Percentiles rank a stretch among this genome's conserved stretches.
phyloP scores from a whole-genome alignment of 2,888 invertebrate genomes.

The Brachyopa scutellaris region DNA sequence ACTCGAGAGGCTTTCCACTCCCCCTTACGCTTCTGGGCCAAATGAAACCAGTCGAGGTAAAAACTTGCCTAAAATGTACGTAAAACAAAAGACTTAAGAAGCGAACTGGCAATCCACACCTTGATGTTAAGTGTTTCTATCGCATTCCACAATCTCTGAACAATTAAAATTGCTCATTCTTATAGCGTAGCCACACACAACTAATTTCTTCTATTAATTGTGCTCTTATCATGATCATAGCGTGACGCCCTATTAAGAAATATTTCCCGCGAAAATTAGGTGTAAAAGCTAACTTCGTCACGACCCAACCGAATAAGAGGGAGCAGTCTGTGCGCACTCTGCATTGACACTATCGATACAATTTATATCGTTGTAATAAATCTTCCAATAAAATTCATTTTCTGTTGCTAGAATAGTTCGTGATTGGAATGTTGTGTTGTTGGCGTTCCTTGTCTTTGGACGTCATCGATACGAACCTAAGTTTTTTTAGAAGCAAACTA shows the following conservation, averaged over 20 bases:
- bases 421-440: constrained; percentile 17
- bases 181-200: neutral
- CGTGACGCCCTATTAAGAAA: neutral
- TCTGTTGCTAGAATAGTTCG: neutral
- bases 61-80: too few relatives aligned
- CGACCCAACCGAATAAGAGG: neutral
- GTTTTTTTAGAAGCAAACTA: neutral
- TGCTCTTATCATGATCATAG: neutral
- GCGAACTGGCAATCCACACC: neutral
- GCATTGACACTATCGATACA: constrained; percentile 14
- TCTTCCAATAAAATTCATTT: neutral
- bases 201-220: neutral
- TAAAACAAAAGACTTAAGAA: neutral
- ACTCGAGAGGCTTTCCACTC: too few relatives aligned
- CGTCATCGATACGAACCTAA: neutral
- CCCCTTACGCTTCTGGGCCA: too few relatives aligned
- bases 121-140: neutral
- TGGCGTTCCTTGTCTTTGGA: neutral
- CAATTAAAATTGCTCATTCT: neutral
- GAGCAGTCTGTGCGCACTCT: constrained; percentile 3
- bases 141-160: neutral
- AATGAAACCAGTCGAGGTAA: too few relatives aligned
- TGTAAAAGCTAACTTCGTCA: constrained; percentile 22
- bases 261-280: neutral
- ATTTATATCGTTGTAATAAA: constrained; percentile 29